phyloP scores from a whole-genome alignment of 2,797 vertebrate genomes.

The Sciurus carolinensis region DNA sequence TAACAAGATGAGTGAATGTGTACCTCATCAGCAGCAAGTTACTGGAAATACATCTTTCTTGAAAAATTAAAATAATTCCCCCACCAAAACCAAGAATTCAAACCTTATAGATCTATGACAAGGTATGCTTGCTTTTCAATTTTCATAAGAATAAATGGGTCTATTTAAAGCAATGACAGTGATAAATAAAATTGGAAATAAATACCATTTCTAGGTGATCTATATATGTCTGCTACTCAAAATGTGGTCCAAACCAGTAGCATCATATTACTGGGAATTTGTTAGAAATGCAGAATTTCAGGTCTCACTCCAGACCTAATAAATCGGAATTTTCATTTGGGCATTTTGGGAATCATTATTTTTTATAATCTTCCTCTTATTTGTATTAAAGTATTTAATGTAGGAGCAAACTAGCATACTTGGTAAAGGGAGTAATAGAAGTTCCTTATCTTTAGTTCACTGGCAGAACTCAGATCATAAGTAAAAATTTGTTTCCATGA shows the following conservation, averaged over 20 bases:
- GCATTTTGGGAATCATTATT: background rate
- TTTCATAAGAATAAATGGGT: background rate
- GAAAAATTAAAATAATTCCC: conserved; percentile 12
- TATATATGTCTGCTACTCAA: background rate
- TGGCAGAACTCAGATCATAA: background rate
- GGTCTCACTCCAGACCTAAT: background rate
- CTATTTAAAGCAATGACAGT: conserved; percentile 4
- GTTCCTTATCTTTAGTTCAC: background rate
- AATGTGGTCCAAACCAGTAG: background rate
- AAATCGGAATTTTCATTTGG: background rate
- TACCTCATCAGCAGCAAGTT: background rate
- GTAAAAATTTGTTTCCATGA: background rate
- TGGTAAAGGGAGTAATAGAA: rapidly evolving
- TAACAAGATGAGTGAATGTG: background rate
- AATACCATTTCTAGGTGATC: background rate
- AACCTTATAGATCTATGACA: background rate
- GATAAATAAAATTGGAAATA: background rate
- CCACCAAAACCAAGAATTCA: background rate
- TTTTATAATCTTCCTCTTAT: background rate
- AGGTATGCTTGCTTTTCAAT: background rate
- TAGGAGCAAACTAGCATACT: background rate
- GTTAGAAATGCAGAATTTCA: background rate
- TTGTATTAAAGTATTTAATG: background rate
- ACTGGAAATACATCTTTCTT: background rate
- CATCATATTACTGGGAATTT: background rate